Conservation (phyloP, 2,797 vertebrate genomes). For the Erethizon dorsatum region DNA sequence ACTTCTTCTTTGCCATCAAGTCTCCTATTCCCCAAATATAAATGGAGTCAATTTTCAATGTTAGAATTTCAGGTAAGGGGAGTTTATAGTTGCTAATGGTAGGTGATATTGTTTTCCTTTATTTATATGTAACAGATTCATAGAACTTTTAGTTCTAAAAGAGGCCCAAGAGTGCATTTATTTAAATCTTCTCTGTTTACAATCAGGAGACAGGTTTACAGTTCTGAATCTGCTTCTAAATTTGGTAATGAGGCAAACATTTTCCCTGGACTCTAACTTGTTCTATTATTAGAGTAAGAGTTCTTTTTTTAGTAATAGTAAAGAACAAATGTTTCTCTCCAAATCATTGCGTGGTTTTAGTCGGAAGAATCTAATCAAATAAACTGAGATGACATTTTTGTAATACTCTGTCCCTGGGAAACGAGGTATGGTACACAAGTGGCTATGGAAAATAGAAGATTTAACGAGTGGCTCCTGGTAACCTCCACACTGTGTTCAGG, state of each 20-base stretch:
- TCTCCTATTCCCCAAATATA: conserved; percentile 16
- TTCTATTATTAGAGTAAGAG: neutral
- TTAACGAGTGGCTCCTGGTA: neutral
- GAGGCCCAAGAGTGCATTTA: neutral
- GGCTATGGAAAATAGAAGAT: neutral
- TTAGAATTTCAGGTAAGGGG: conserved; percentile 28
- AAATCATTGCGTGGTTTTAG: conserved; percentile 46
- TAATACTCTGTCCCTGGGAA: conserved; percentile 16
- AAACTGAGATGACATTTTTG: neutral
- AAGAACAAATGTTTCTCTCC: conserved; percentile 51
- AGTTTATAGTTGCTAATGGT: neutral
- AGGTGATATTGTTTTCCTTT: neutral
- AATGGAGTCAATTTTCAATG: conserved; percentile 10
- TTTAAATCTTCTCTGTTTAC: conserved; percentile 51
- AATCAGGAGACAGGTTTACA: conserved; percentile 21
- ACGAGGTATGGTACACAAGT: neutral
- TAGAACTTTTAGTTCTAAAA: conserved; percentile 36
- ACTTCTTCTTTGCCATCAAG: neutral
- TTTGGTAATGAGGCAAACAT: conserved; percentile 48
- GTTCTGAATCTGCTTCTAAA: conserved; percentile 61
- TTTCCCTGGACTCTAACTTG: conserved; percentile 38
- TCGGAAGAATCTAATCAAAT: conserved; percentile 36
- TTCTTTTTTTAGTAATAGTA: conserved; percentile 47
- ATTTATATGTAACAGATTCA: conserved; percentile 7
- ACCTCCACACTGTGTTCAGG: neutral